These are phyloP conservation scores for Genyomyrus donnyi DNA, from an alignment of 2,113 vertebrate genomes.

Conservation along the genomic window DNA sequence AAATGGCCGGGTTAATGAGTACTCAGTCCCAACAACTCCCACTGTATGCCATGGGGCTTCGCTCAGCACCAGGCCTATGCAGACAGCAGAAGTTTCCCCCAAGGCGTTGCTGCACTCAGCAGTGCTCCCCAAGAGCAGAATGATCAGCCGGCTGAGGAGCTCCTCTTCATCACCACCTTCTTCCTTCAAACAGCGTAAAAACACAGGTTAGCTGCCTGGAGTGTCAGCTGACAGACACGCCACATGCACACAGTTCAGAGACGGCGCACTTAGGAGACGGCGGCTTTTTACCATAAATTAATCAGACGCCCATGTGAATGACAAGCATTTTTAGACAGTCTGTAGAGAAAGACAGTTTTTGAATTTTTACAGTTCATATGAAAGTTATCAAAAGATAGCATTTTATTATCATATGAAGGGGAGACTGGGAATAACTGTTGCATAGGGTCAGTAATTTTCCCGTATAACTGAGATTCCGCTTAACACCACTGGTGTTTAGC, in stretches of 20 bases:
- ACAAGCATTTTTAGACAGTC: background rate
- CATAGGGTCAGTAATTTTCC: background rate
- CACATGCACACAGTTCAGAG: background rate
- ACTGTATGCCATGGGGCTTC: background rate
- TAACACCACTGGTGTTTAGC: background rate
- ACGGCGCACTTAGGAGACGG: background rate
- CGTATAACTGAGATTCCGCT: background rate
- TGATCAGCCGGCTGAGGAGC: background rate
- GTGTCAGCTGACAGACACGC: background rate
- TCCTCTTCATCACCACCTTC: background rate
- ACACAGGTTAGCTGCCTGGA: background rate
- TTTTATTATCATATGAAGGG: background rate
- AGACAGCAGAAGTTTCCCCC: background rate
- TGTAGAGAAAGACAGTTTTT: background rate
- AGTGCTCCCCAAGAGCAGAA: background rate
- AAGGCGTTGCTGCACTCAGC: background rate
- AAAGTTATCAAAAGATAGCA: background rate
- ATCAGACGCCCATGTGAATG: background rate
- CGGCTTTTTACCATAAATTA: background rate
- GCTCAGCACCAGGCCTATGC: background rate
- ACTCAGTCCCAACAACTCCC: background rate
- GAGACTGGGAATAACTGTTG: background rate
- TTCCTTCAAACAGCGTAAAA: background rate
- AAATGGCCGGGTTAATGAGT: background rate
- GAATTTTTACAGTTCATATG: background rate